A percentile compares a stretch with the other conserved stretches of the same genome.
Conservation (phyloP, 2,888 invertebrate genomes). For the Frankliniella intonsa region DNA sequence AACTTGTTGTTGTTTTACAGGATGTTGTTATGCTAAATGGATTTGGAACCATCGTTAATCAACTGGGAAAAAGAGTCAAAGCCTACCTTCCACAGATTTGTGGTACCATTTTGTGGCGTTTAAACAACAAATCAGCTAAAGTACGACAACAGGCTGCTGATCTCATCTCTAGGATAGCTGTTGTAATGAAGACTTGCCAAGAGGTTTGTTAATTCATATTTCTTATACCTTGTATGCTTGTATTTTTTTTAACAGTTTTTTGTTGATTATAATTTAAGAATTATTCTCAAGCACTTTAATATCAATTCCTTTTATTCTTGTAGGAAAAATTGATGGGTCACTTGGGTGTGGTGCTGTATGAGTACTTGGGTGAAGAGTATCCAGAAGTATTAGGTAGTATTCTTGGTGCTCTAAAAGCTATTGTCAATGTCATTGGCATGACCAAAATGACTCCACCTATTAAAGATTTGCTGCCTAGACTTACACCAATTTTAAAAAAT, state of each 20-base stretch:
- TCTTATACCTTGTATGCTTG: not conserved
- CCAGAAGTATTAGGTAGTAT: conserved; percentile 98
- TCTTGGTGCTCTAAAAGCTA: conserved; percentile 96
- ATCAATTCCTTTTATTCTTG: conserved; percentile 37
- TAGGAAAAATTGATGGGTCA: conserved; percentile 99
- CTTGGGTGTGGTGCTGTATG: conserved; percentile 96
- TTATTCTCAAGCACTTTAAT: conserved; percentile 30
- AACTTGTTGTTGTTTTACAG: conserved; percentile 47
- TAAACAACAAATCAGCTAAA: conserved; percentile 99
- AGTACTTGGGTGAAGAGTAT: conserved; percentile 98
- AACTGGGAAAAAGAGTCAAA: conserved; percentile 94
- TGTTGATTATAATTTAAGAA: conserved; percentile 30
- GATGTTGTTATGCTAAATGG: conserved; percentile 99
- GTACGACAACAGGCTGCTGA: conserved; percentile 99
- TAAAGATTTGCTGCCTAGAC: conserved; percentile 91
- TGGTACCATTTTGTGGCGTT: conserved; percentile 98
- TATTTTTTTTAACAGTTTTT: conserved; percentile 24
- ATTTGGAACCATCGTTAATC: conserved; percentile 98
- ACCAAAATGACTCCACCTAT: conserved; percentile 99
- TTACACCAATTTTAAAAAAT: conserved; percentile 98
- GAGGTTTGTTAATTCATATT: conserved; percentile 63
- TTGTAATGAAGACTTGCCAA: conserved; percentile 99
- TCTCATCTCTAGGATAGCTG: conserved; percentile 94
- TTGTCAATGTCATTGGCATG: conserved; percentile 99
- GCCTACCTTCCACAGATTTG: conserved; percentile 99